phyloP scores from a whole-genome alignment of 2,888 invertebrate species.

The Troglohyphantes excavatus region DNA sequence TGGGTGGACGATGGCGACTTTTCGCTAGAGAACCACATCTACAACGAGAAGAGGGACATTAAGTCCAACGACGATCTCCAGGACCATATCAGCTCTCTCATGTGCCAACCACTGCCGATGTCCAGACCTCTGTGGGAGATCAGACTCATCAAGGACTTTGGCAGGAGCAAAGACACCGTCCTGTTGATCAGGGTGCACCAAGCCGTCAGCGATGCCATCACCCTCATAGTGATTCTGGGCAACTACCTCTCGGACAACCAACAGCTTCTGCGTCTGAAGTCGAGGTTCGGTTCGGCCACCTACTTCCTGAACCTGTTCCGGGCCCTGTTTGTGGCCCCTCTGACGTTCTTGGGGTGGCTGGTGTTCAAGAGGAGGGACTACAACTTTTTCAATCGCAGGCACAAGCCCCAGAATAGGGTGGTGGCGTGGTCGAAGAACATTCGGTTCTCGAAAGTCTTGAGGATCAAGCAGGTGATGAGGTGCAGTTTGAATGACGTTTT shows the following conservation, averaged over 20 bases:
- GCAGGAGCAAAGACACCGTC: constrained; percentile 83
- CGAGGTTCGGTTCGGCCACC: constrained; percentile 83
- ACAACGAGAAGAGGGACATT: constrained; percentile 82
- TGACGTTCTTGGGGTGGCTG: constrained; percentile 84
- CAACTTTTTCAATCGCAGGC: constrained; percentile 82
- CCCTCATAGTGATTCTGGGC: constrained; percentile 83
- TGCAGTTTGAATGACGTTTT: constrained; percentile 85
- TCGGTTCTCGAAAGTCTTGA: constrained; percentile 82
- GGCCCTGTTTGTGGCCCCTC: constrained; percentile 84
- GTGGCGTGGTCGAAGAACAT: constrained; percentile 84
- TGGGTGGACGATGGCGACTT: constrained; percentile 84
- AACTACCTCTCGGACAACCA: constrained; percentile 79
- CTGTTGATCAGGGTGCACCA: constrained; percentile 84
- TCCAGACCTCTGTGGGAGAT: constrained; percentile 85
- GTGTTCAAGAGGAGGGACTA: constrained; percentile 83
- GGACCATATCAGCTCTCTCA: constrained; percentile 83
- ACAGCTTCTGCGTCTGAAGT: constrained; percentile 80
- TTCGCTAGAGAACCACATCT: constrained; percentile 84
- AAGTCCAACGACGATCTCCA: constrained; percentile 83
- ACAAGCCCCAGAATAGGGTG: constrained; percentile 78
- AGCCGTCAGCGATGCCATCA: constrained; percentile 84
- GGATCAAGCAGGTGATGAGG: constrained; percentile 85
- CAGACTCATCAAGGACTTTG: constrained; percentile 83
- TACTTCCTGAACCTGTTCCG: constrained; percentile 83
- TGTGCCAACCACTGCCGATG: constrained; percentile 83